Conservation (phyloP, 2,797 vertebrate species). For the Molothrus ater region DNA sequence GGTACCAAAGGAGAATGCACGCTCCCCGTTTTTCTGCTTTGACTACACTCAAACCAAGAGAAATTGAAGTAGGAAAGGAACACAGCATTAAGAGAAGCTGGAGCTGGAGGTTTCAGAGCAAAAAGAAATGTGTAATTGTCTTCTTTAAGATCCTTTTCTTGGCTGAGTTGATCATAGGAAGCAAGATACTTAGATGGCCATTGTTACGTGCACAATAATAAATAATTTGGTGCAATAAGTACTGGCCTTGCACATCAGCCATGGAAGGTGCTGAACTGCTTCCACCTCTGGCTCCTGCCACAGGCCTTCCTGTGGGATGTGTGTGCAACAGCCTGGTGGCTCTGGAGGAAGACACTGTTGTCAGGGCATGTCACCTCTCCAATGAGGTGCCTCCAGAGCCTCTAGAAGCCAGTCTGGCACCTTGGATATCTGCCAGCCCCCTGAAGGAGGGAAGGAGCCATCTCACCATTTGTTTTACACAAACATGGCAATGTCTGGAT, state of each 20-base stretch:
- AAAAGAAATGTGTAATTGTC: not conserved
- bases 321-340: not conserved
- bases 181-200: not conserved
- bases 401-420: not conserved
- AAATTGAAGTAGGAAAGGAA: not conserved
- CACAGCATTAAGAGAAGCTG: not conserved
- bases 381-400: too few relatives aligned
- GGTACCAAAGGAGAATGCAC: not conserved
- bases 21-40: not conserved
- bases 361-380: not conserved
- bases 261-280: not conserved
- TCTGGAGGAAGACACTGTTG: not conserved
- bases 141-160: not conserved
- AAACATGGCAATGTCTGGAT: too few relatives aligned
- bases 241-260: not conserved
- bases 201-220: not conserved
- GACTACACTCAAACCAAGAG: not conserved
- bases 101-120: not conserved
- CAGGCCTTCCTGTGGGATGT: not conserved
- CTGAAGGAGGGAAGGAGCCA: not conserved
- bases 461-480: not conserved
- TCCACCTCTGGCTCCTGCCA: not conserved
- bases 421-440: not conserved
- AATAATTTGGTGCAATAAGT: not conserved
- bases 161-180: not conserved